Evolutionary conservation across 2,113 vertebrate species (phyloP).

Genomic region (Gorilla gorilla): DNA sequence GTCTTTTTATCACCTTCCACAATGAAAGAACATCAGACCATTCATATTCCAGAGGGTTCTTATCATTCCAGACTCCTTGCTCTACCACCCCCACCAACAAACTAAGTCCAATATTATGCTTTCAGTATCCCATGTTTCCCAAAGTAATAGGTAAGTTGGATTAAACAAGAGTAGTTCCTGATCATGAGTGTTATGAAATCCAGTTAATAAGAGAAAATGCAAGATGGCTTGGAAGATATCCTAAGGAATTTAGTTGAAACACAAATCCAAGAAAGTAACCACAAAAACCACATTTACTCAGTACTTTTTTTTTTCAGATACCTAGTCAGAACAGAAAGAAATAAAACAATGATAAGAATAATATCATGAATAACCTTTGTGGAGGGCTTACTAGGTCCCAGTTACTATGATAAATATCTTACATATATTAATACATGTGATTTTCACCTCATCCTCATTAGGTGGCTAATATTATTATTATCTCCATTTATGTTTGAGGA

Average conservation of each 20-base stretch:
- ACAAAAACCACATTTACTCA: background rate
- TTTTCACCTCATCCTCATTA: background rate
- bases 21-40: background rate
- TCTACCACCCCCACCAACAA: too few species aligned
- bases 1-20: background rate
- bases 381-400: background rate
- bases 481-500: background rate
- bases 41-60: background rate
- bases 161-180: background rate
- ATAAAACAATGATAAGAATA: background rate
- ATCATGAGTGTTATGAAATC: background rate
- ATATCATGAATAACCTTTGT: background rate
- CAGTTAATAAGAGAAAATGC: background rate
- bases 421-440: background rate
- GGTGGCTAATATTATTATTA: background rate
- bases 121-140: background rate
- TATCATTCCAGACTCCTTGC: background rate
- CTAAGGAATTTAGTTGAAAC: constrained; percentile 20
- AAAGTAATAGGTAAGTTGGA: background rate
- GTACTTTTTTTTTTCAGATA: background rate
- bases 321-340: background rate
- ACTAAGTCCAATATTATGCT: background rate
- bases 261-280: background rate
- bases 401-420: constrained; percentile 11
- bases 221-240: background rate